These are phyloP conservation scores for Halyomorpha halys DNA, from an alignment of 1,140 invertebrate genomes.

Conservation along the genomic window DNA sequence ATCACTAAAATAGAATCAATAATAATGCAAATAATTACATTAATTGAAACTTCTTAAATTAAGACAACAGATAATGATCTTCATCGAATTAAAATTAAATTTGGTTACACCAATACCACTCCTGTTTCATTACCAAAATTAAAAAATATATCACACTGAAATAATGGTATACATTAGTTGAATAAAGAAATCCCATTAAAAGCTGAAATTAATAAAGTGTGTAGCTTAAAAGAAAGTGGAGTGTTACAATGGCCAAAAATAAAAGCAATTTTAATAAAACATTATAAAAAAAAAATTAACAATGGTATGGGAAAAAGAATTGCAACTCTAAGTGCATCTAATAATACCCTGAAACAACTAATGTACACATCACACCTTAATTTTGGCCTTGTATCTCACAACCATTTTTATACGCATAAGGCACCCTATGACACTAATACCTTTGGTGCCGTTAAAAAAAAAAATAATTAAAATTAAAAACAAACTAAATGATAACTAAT, in stretches of 20 bases:
- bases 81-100: too few species aligned
- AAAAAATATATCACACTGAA: too few species aligned
- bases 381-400: constrained; percentile 5
- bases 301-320: not conserved
- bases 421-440: constrained; percentile 9
- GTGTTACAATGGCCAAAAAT: not conserved
- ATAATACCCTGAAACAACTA: not conserved
- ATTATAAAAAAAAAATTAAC: not conserved
- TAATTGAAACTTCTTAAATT: too few species aligned
- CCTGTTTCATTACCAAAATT: too few species aligned
- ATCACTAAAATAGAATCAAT: too few species aligned
- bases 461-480: not conserved
- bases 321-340: not conserved
- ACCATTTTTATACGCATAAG: constrained; percentile 6
- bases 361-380: not conserved
- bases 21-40: too few species aligned
- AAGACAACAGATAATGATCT: too few species aligned
- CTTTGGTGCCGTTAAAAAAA: constrained; percentile 14
- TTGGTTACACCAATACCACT: too few species aligned
- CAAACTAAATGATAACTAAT: constrained; percentile 1
- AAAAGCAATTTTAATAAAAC: not conserved
- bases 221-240: too few species aligned
- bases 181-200: too few species aligned
- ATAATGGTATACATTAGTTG: too few species aligned
- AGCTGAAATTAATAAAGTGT: too few species aligned